Conservation (phyloP, 2,888 invertebrate genomes). For the Limnephilus lunatus region DNA sequence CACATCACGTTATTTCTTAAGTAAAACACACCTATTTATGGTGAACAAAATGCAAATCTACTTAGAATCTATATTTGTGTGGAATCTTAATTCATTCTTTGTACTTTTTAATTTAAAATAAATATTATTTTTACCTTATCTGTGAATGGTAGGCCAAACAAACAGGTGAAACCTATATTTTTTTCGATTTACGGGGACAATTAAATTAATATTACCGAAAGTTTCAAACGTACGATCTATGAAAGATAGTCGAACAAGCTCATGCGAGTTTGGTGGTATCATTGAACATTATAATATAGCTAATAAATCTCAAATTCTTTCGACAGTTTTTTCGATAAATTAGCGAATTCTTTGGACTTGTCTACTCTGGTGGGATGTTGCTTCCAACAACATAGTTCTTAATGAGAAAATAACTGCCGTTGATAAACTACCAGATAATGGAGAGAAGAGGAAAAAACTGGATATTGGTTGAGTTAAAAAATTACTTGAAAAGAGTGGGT, state of each 20-base stretch:
- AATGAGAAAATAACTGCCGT: not conserved
- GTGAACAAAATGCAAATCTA: not conserved
- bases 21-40: not conserved
- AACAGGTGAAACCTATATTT: no score
- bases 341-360: not conserved
- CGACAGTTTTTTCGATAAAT: not conserved
- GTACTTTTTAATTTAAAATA: no score
- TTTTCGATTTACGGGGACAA: no score
- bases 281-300: not conserved
- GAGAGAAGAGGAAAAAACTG: not conserved
- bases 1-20: not conserved
- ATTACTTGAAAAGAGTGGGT: not conserved
- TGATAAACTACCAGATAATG: not conserved
- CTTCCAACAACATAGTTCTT: not conserved
- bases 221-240: not conserved
- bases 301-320: not conserved
- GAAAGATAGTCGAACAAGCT: not conserved
- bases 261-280: not conserved
- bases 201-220: no score
- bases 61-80: not conserved
- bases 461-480: not conserved
- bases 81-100: no score
- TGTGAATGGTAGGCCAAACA: not conserved
- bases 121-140: not conserved
- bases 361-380: not conserved